A percentile compares a stretch with the other conserved stretches of the same genome.
phyloP scores from a whole-genome alignment of 2,797 vertebrate species.

The Rhinoraja longicauda region DNA sequence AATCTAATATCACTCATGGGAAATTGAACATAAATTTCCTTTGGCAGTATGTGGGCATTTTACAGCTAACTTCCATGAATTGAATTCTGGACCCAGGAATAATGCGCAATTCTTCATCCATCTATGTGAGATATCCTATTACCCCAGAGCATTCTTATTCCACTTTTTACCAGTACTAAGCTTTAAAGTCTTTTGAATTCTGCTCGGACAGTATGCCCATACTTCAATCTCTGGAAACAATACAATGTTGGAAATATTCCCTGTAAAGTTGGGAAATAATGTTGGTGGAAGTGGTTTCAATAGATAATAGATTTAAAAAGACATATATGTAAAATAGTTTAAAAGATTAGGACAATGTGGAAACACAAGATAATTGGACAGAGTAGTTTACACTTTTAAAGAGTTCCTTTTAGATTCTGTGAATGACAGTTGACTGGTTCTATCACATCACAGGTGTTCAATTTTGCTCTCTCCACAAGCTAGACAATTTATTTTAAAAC shows the following conservation, averaged over 20 bases:
- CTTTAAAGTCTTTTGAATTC: neutral
- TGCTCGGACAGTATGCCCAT: neutral
- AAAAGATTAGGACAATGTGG: neutral
- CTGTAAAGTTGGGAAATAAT: neutral
- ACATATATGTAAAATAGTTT: neutral
- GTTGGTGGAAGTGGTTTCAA: neutral
- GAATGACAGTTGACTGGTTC: neutral
- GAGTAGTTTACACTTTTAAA: neutral
- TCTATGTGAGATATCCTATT: neutral
- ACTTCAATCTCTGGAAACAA: neutral
- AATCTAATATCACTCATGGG: neutral
- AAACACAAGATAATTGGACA: neutral
- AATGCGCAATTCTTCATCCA: neutral
- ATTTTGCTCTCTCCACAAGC: neutral
- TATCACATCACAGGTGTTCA: neutral
- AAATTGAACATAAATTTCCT: neutral
- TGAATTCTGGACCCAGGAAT: neutral
- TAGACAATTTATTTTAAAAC: neutral
- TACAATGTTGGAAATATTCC: neutral
- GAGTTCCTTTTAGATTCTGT: neutral
- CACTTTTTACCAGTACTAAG: neutral
- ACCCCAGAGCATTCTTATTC: neutral
- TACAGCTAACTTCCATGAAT: neutral
- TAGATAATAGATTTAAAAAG: neutral
- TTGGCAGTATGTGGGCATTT: neutral